Evolutionary conservation across 2,797 vertebrate species (phyloP).

Genomic region (Cryptoprocta ferox): DNA sequence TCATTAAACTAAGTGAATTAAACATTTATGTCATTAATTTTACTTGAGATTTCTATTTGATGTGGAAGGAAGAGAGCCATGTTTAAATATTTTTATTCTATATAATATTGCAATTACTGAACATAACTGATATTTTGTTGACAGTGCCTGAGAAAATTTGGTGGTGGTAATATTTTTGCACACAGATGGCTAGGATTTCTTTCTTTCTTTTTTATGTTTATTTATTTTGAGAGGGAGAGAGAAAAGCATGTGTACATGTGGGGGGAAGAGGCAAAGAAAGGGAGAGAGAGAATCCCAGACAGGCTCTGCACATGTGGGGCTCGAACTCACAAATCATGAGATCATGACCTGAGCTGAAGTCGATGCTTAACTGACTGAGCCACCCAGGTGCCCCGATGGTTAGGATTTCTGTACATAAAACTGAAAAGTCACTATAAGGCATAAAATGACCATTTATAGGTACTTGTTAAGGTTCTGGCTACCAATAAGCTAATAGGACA

Average conservation of each 20-base stretch:
- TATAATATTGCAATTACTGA: background rate
- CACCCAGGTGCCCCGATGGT: too few relatives aligned
- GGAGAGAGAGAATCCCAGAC: too few relatives aligned
- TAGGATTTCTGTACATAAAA: background rate
- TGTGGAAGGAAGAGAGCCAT: background rate
- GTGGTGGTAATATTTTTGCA: background rate
- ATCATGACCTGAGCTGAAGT: too few relatives aligned
- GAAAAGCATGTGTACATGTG: too few relatives aligned
- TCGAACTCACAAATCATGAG: too few relatives aligned
- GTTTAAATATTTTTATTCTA: background rate
- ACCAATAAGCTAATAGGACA: background rate
- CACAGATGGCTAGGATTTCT: background rate
- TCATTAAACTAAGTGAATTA: background rate
- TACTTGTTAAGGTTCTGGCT: background rate
- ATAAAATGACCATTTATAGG: background rate
- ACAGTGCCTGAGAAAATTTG: background rate
- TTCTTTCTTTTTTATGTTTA: background rate
- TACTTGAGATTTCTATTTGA: conserved; percentile 12
- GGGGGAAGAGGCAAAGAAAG: too few relatives aligned
- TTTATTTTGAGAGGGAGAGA: too few relatives aligned
- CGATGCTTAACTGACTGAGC: too few relatives aligned
- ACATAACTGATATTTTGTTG: background rate
- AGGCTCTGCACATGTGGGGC: too few relatives aligned
- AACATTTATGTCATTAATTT: background rate
- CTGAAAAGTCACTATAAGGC: background rate